Percentiles rank a stretch among this genome's conserved stretches.
Conservation (phyloP, 2,888 invertebrate genomes). For the Conchocele bisecta region DNA sequence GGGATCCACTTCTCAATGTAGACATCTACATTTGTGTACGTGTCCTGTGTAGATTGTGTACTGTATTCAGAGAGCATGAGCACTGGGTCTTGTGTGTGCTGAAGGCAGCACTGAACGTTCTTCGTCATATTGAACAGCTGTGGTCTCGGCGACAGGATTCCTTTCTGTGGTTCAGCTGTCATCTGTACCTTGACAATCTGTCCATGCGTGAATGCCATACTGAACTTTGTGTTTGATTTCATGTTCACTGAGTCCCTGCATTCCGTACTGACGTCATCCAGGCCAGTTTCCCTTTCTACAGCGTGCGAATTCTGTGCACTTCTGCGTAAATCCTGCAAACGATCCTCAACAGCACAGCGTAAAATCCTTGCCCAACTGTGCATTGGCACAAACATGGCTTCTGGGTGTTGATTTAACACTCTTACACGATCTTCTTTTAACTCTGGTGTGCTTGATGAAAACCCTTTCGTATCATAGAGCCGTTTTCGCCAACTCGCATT, state of each 20-base stretch:
- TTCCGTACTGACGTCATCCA: conserved; percentile 49
- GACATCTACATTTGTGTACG: conserved; percentile 24
- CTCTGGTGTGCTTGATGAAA: not conserved
- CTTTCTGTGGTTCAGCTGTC: conserved; percentile 50
- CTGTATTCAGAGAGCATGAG: conserved; percentile 55
- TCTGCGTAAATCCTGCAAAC: conserved; percentile 2
- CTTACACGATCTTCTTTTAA: not conserved
- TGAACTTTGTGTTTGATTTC: conserved; percentile 54
- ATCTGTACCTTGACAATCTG: conserved; percentile 59
- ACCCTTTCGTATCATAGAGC: conserved; percentile 30
- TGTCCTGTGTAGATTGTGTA: conserved; percentile 41
- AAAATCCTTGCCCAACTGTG: conserved; percentile 24
- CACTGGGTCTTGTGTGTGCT: conserved; percentile 62
- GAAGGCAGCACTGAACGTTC: conserved; percentile 58
- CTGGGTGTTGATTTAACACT: not conserved
- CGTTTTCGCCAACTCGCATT: conserved; percentile 55
- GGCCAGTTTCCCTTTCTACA: not conserved
- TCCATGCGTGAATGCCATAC: conserved; percentile 50
- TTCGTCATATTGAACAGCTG: conserved; percentile 59
- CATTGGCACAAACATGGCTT: conserved; percentile 4
- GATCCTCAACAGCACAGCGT: conserved; percentile 2
- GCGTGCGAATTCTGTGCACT: not conserved
- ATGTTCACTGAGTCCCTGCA: conserved; percentile 15
- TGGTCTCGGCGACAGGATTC: conserved; percentile 52
- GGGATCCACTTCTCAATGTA: conserved; percentile 65